Evolutionary conservation across 1,140 invertebrate genomes (phyloP).

Genomic region (Drosophila suzukii): DNA sequence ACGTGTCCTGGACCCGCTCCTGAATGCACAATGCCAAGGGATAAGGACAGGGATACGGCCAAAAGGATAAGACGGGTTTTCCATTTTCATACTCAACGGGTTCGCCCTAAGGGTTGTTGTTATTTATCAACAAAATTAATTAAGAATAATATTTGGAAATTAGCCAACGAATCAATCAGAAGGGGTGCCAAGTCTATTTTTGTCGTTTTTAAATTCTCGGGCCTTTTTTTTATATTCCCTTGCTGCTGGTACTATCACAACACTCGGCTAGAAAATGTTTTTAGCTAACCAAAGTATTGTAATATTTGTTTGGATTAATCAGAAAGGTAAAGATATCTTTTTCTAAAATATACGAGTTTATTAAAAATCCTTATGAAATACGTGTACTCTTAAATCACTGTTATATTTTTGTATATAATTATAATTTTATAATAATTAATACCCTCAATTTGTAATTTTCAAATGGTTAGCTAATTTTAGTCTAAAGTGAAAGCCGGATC

Average conservation of each 20-base stretch:
- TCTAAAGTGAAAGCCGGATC: not conserved
- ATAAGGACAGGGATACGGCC: slow-evolving; percentile 20
- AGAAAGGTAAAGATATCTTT: not conserved
- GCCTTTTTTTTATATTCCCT: not conserved
- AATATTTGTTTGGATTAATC: not conserved
- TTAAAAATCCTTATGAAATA: too few relatives aligned
- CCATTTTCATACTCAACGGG: slow-evolving; percentile 45
- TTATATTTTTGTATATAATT: too few relatives aligned
- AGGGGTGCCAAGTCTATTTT: not conserved
- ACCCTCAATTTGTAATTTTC: not conserved
- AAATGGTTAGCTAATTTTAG: not conserved
- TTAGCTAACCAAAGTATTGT: not conserved
- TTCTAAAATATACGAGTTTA: not conserved
- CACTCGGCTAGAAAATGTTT: not conserved
- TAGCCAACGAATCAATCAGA: slow-evolving; percentile 27
- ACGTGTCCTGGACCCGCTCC: slow-evolving; percentile 57
- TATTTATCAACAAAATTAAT: slow-evolving; percentile 49
- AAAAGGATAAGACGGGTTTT: slow-evolving; percentile 28
- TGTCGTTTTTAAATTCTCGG: not conserved
- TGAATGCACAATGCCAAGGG: slow-evolving; percentile 35
- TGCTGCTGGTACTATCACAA: not conserved
- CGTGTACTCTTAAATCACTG: too few relatives aligned
- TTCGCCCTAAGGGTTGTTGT: slow-evolving; percentile 8
- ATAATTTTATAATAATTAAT: too few relatives aligned
- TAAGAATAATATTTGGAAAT: slow-evolving; percentile 49